phyloP scores from a whole-genome alignment of 1,140 invertebrate genomes.

The Uloborus diversus region DNA sequence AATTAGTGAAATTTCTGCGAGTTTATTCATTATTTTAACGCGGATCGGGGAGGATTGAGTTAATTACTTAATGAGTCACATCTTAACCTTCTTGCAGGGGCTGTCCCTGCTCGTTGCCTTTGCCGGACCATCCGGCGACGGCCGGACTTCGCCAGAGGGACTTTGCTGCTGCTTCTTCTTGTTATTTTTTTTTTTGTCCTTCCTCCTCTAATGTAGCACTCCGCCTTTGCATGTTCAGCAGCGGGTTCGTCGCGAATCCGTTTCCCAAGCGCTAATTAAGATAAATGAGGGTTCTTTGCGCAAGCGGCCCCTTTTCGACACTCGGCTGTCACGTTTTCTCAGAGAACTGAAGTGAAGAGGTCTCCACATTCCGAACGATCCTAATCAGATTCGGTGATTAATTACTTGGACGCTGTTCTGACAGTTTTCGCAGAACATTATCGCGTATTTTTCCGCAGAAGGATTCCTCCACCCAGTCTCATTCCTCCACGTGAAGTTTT shows the following conservation, averaged over 20 bases:
- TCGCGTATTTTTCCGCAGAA: not conserved
- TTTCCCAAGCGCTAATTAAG: conserved; percentile 31
- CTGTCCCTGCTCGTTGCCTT: too few relatives aligned
- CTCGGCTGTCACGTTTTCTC: conserved; percentile 21
- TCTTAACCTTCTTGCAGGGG: not conserved
- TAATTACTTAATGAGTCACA: conserved; percentile 47
- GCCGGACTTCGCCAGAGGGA: not conserved
- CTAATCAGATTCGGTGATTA: conserved; percentile 50
- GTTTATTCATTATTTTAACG: conserved; percentile 55
- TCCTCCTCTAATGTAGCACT: not conserved
- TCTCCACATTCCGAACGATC: conserved; percentile 7
- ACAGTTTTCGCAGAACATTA: not conserved
- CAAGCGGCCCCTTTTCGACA: not conserved
- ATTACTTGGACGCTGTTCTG: conserved; percentile 3
- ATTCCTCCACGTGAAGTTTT: too few relatives aligned
- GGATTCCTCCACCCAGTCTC: too few relatives aligned
- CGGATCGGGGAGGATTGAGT: conserved; percentile 21
- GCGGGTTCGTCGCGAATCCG: not conserved
- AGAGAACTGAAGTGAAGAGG: conserved; percentile 33
- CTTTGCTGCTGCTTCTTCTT: not conserved
- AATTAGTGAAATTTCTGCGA: conserved; percentile 27
- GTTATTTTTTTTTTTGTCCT: not conserved
- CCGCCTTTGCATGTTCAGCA: conserved; percentile 31
- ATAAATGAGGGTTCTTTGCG: conserved; percentile 24
- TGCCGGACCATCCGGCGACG: not conserved